Percentiles rank a stretch among this genome's conserved stretches.
These are phyloP conservation scores for Cerceris ruficornis DNA, from an alignment of 2,888 invertebrate genomes.

Conservation along the genomic window DNA sequence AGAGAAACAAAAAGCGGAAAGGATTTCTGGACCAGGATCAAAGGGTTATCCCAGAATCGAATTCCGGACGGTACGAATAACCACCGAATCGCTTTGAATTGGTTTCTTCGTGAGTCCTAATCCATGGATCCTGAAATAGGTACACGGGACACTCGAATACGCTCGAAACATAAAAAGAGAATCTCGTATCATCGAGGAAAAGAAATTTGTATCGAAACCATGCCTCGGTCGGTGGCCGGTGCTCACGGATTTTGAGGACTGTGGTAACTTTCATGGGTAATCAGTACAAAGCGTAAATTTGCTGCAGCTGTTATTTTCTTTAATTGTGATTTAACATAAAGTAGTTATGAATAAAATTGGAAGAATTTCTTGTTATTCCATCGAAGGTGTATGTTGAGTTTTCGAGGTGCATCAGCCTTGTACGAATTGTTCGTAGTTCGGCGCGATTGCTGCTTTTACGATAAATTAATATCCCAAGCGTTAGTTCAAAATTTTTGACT, in stretches of 20 bases:
- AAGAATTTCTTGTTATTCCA: too few relatives aligned
- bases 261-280: neutral
- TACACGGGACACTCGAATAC: neutral
- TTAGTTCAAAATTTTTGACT: too few relatives aligned
- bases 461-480: too few relatives aligned
- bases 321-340: neutral
- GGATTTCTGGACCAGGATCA: conserved; percentile 8
- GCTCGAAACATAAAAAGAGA: conserved; percentile 9
- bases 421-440: too few relatives aligned
- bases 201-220: conserved; percentile 30
- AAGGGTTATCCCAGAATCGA: conserved; percentile 24
- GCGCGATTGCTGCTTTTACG: too few relatives aligned
- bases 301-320: neutral
- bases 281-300: neutral
- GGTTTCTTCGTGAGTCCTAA: conserved; percentile 25
- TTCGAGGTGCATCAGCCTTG: too few relatives aligned
- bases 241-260: neutral
- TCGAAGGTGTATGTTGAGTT: too few relatives aligned
- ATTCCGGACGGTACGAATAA: conserved; percentile 11
- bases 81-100: conserved; percentile 26
- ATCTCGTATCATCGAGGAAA: conserved; percentile 19
- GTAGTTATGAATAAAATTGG: too few relatives aligned
- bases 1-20: conserved; percentile 5
- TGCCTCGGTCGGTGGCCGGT: neutral
- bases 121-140: conserved; percentile 13